Base-by-base conservation (phyloP, 1,140 invertebrate species). In the Danaus melanippus region DNA sequence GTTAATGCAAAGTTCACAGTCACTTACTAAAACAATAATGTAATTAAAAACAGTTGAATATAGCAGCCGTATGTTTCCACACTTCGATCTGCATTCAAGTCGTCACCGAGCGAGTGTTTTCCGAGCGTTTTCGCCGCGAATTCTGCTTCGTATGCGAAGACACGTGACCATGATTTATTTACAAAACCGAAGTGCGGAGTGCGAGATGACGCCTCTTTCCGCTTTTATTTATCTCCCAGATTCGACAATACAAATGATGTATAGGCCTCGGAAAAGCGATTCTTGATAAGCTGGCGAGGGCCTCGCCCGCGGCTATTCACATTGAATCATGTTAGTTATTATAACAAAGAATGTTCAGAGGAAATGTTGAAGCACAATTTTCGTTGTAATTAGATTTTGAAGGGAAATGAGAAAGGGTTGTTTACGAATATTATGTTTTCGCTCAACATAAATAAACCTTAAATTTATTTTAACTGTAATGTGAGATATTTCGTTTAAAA, bases 141-240 rank as follows among this genome's bases (percentile, higher is more conserved):
- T 55, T 64, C 59, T 57, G 69, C 67, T 76, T 67, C 59, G 64
- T 62, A 64, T 69, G 60, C 67, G 56, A 51, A 52, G 46, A 53
- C 54, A 69, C 67, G 60, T 66, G 59, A 63, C 67, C 59, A 70
- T 77, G 76, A 77, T 79, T 79, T 79, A 77, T 79, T 76, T 76
- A 75, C 63, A 60, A 50, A 48, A 32, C 21, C 21, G 21, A 53
- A 42, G 54, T 42, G 54, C 21, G 44, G 50, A 46, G 47, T 12
- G 49, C 49, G 56, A 44, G 48, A n/a, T 63, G 64, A 70, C 60
- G 61, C 71, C 67, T 60, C 50, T 47, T 58, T 62, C 57, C 64
- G 62, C 64, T 40, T 68, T 72, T 72, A 65, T 70, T 66, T 67
- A 57, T 56, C 55, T 50, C 17, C 40, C 45, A 42, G 55, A 70